Base-by-base conservation (phyloP, 1,140 invertebrate species). In the Ceratosolen solmsi region DNA sequence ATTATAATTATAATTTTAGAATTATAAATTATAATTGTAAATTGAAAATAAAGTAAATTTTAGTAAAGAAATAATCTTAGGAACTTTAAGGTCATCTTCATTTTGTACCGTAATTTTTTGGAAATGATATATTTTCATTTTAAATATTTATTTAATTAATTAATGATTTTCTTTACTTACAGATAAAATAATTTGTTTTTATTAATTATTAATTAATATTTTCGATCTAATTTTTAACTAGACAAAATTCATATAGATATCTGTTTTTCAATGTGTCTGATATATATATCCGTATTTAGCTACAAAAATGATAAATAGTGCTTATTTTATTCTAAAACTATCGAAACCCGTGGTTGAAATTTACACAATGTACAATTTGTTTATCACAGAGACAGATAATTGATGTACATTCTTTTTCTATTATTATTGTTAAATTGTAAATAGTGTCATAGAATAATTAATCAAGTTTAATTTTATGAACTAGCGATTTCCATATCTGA, bases 401-500 rank as follows among this genome's bases (percentile, higher is more conserved):
- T 84, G 83, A 83, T 82, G 74, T 83, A 36, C 79, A 78, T 41
- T 71, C 83, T 82, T 75, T 73, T 7, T 73, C n/a, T 33, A 79
- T 9, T 25, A 76, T 38, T 33, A 68, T 51, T 68, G 41, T 79
- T 79, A 17, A 41, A 79, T 25, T 71, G 41, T 8, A n/a, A 56
- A 0, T 38, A n/a, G 56, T 60, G 27, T 60, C 58, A 20, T 36
- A 75, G 7, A 38, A 13, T 38, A 36, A 54, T 85, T 84, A 84
- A 36, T 84, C 60, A 0, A 80, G 82, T 74, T 85, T 83, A 17
- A 33, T 33, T 60, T 78, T 86, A n/a, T 63, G 38, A 0, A 84
- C 46, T 79, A 84, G 13, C 22, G 79, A 82, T 73, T 81, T 86
- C 90, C 89, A 91, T n/a, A 86, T 87, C 85, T 86, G 88, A 73